phyloP scores from a whole-genome alignment of 2,113 vertebrate species.

The Platycercus adscitus region DNA sequence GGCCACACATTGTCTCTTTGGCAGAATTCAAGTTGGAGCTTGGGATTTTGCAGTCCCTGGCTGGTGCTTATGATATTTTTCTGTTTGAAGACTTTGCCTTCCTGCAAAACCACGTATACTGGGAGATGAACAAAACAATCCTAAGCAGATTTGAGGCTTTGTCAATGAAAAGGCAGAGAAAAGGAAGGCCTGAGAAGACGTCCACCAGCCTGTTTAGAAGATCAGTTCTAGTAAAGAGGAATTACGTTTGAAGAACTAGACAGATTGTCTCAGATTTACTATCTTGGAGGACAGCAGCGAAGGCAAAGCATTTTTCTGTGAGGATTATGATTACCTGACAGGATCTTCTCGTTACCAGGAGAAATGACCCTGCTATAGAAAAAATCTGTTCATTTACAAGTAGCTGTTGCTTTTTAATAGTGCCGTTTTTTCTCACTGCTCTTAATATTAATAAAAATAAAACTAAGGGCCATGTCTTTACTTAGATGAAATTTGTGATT shows the following conservation, averaged over 20 bases:
- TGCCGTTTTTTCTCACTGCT: background rate
- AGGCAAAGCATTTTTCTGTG: constrained; percentile 24
- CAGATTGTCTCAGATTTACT: constrained; percentile 50
- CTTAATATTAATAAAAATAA: constrained; percentile 1
- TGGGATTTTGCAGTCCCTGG: background rate
- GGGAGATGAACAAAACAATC: background rate
- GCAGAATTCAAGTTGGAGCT: background rate
- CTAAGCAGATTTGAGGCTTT: background rate
- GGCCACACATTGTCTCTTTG: background rate
- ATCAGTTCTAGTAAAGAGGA: constrained; percentile 37
- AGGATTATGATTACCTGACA: constrained; percentile 41
- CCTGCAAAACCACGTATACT: background rate
- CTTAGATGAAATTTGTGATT: background rate
- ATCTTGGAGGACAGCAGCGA: background rate
- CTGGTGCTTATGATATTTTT: background rate
- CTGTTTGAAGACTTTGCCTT: constrained; percentile 10
- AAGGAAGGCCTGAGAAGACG: background rate
- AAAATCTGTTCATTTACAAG: constrained; percentile 16
- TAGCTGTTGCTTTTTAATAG: constrained; percentile 11
- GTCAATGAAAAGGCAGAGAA: background rate
- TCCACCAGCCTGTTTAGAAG: background rate
- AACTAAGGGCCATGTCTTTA: background rate
- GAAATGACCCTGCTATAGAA: background rate
- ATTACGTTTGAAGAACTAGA: constrained; percentile 17
- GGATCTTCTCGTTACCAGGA: background rate